Percentiles rank a stretch among this genome's conserved stretches.
Conservation (phyloP, 2,113 vertebrate genomes). For the Apeltes quadracus region DNA sequence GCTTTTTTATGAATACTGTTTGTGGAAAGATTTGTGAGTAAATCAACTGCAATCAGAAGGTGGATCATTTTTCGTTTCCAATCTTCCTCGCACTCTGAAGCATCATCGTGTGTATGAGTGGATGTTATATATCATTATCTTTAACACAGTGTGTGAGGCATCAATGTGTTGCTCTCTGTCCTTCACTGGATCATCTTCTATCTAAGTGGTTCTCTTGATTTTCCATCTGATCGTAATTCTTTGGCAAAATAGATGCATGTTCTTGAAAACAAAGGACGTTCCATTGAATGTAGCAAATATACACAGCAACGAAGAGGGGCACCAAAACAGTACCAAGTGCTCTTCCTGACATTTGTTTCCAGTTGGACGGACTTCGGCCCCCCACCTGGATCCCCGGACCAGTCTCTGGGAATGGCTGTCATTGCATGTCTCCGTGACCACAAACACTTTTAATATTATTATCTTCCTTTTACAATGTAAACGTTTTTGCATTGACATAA, state of each 20-base stretch:
- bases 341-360: too few relatives aligned
- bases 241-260: not conserved
- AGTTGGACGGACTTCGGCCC: too few relatives aligned
- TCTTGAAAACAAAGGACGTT: not conserved
- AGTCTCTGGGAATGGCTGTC: too few relatives aligned
- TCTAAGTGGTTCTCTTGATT: not conserved
- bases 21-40: not conserved
- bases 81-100: not conserved
- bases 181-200: not conserved
- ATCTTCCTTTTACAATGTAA: not conserved
- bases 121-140: not conserved
- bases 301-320: not conserved
- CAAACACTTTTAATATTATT: not conserved
- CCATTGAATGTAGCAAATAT: not conserved
- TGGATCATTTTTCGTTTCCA: not conserved
- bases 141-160: not conserved
- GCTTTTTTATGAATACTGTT: not conserved
- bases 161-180: not conserved
- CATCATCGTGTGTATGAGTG: not conserved
- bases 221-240: not conserved
- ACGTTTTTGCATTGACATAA: not conserved
- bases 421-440: too few relatives aligned
- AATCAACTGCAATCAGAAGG: not conserved
- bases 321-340: too few relatives aligned
- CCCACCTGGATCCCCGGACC: too few relatives aligned